phyloP scores from a whole-genome alignment of 2,888 invertebrate species.

The Synergus japonicus region DNA sequence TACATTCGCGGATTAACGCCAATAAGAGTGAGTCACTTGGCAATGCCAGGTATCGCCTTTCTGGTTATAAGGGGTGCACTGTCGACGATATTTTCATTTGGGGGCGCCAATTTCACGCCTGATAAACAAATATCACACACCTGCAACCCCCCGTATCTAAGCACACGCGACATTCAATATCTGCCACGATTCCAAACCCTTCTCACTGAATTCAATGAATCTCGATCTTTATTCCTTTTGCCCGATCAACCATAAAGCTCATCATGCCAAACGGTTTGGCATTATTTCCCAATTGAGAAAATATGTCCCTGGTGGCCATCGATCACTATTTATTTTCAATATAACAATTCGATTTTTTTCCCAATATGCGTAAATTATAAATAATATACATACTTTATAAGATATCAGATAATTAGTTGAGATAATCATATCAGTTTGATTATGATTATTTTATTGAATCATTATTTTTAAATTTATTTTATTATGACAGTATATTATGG shows the following conservation, averaged over 20 bases:
- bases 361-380: too few relatives aligned
- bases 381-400: too few relatives aligned
- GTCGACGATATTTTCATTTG: constrained; percentile 58
- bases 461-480: neutral
- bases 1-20: constrained; percentile 65
- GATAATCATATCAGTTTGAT: too few relatives aligned
- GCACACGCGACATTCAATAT: neutral
- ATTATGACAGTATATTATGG: neutral
- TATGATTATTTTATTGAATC: too few relatives aligned
- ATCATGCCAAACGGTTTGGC: constrained; percentile 26
- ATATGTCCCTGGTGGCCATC: neutral
- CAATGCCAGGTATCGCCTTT: constrained; percentile 57
- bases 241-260: constrained; percentile 19
- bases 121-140: constrained; percentile 60
- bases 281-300: constrained; percentile 29
- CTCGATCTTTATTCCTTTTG: constrained; percentile 10
- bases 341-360: too few relatives aligned
- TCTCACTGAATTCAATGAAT: constrained; percentile 32
- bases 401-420: too few relatives aligned
- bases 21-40: constrained; percentile 55
- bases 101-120: constrained; percentile 61
- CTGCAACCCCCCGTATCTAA: constrained; percentile 50
- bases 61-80: constrained; percentile 47
- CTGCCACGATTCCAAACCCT: constrained; percentile 22
- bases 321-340: too few relatives aligned